Base-by-base conservation (phyloP, 2,797 vertebrate species). In the Todus mexicanus region DNA sequence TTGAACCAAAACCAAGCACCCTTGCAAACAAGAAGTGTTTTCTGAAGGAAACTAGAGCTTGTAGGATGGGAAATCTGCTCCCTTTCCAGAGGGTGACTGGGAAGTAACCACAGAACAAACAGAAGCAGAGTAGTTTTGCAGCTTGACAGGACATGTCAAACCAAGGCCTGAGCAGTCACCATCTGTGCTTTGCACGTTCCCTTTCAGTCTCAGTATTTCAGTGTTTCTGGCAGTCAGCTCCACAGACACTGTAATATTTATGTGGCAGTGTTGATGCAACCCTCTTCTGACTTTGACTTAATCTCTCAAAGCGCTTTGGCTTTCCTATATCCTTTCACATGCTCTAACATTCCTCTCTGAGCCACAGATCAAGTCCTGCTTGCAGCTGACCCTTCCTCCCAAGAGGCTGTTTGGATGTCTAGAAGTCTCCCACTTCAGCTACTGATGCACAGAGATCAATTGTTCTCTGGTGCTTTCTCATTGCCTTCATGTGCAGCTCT, bases 161-260 rank as follows among this genome's bases (percentile, higher is more conserved):
- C 10, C 53, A 56, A 75, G 47, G 50, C 40, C 20, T 35, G 6
- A 16, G n/a, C 42, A 48, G 21, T 7, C 4, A 38, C 1, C 1
- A 2, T 3, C 57, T 35, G 16, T 4, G 23, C 33, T 68, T 8
- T 11, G 21, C 9, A n/a, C 6, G 13, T 33, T 70, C 35, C n/a
- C 37, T 72, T 81, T 38, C 70, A 69, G 47, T 17, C 25, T 12
- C 13, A 15, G 2, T 9, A 57, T 43, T 31, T 60, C 56, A 64
- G 43, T 2, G 15, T 20, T 65, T 23, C n/a, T 61, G 57, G 40
- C n/a, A 59, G n/a, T 31, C 23, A 57, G 38, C 35, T 38, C 22
- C 6, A 0, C 2, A 59, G 31, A 37, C 50, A 27, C 15, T 3
- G 7, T 14, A 12, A 29, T 16, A 12, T 12, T 27, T 5, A 0